Evolutionary conservation across 2,888 invertebrate genomes (phyloP).

Genomic region (Cryptus armator): DNA sequence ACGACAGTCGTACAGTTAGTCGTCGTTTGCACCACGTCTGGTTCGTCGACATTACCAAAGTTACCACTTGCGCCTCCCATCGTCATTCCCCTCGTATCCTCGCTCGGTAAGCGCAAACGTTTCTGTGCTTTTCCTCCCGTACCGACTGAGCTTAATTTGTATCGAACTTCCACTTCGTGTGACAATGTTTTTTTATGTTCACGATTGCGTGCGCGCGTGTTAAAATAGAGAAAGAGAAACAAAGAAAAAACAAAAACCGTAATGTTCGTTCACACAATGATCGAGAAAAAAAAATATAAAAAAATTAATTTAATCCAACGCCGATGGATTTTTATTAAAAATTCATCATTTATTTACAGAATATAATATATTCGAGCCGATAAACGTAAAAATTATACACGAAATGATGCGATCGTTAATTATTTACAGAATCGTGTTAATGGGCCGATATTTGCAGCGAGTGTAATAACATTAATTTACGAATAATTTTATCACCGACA

Average conservation of each 20-base stretch:
- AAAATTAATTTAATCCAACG: constrained; percentile 15
- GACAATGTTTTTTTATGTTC: constrained; percentile 12
- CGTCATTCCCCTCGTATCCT: constrained; percentile 75
- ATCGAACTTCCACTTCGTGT: constrained; percentile 78
- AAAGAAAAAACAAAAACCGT: constrained; percentile 49
- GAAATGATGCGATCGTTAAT: constrained; percentile 12
- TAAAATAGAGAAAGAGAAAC: constrained; percentile 52
- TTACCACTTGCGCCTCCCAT: constrained; percentile 74
- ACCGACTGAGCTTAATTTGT: constrained; percentile 80
- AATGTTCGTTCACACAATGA: constrained; percentile 4
- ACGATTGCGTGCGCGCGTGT: constrained; percentile 25
- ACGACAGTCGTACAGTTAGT: constrained; percentile 86
- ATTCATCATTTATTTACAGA: constrained; percentile 46
- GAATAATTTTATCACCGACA: constrained; percentile 22
- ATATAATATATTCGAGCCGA: not conserved
- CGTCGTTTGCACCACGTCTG: constrained; percentile 74
- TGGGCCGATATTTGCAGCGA: not conserved
- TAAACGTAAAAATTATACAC: not conserved
- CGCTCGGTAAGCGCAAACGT: constrained; percentile 76
- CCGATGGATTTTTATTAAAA: constrained; percentile 5
- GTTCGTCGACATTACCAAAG: constrained; percentile 74
- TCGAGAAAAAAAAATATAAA: not conserved
- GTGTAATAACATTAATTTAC: constrained; percentile 45
- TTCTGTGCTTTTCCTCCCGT: constrained; percentile 75
- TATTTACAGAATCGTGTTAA: constrained; percentile 56